A percentile compares a stretch with the other conserved stretches of the same genome.
Evolutionary conservation across 2,113 vertebrate genomes (phyloP).

Genomic region (Gadus macrocephalus): DNA sequence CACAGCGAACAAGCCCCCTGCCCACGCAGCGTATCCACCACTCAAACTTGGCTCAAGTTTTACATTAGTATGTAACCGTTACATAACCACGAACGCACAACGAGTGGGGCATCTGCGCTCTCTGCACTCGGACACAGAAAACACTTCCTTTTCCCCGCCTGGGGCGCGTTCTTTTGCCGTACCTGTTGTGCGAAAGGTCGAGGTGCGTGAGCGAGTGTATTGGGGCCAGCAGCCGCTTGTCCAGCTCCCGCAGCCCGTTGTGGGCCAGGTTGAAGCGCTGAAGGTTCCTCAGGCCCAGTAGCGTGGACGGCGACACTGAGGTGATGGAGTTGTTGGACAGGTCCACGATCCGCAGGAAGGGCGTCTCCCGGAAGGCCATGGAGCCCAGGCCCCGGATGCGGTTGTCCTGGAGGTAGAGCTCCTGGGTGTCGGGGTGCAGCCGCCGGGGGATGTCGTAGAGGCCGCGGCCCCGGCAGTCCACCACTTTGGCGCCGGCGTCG

Average conservation of each 20-base stretch:
- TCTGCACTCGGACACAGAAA: not conserved
- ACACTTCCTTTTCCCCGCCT: not conserved
- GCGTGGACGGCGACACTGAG: constrained; percentile 75
- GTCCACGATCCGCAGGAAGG: constrained; percentile 80
- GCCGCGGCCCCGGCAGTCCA: constrained; percentile 85
- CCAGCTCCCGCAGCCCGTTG: constrained; percentile 84
- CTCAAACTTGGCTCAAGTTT: no score
- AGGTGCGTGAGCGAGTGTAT: constrained; percentile 82
- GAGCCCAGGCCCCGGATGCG: constrained; percentile 81
- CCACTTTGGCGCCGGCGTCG: constrained; percentile 74
- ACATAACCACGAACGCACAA: no score
- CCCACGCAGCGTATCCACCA: no score
- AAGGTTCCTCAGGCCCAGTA: constrained; percentile 79
- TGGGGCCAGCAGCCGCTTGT: constrained; percentile 81
- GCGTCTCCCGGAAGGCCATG: constrained; percentile 78
- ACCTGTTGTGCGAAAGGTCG: constrained; percentile 88
- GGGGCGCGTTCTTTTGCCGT: not conserved
- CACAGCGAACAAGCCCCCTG: no score
- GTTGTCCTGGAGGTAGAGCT: constrained; percentile 87
- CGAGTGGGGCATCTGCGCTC: no score
- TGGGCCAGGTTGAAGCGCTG: constrained; percentile 83
- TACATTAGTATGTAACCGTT: no score
- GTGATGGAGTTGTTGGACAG: constrained; percentile 92
- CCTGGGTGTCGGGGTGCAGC: constrained; percentile 81
- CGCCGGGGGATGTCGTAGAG: constrained; percentile 80